Percentiles rank a stretch among this genome's conserved stretches.
These are phyloP conservation scores for Carabus problematicus DNA, from an alignment of 2,888 invertebrate genomes.

Conservation along the genomic window DNA sequence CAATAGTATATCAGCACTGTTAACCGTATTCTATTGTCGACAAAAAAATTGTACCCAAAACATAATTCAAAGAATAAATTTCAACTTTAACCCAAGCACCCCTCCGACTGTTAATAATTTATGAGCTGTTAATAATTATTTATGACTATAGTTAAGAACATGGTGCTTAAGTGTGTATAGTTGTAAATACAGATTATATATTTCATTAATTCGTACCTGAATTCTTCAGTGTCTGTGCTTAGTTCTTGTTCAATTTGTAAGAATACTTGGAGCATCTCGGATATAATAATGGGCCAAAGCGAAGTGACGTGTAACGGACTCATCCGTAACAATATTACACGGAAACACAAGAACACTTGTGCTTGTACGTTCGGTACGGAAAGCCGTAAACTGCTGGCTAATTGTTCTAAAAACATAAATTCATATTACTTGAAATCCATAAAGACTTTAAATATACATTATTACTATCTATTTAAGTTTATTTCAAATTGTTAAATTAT, in stretches of 20 bases:
- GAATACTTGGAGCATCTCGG: conserved; percentile 89
- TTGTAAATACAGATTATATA: background rate
- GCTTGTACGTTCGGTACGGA: conserved; percentile 79
- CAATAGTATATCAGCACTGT: background rate
- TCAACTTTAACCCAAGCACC: too few species aligned
- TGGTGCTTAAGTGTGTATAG: background rate
- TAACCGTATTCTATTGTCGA: background rate
- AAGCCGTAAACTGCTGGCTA: conserved; percentile 82
- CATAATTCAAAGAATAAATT: background rate
- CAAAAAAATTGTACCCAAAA: conserved; percentile 6
- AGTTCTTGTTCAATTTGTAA: conserved; percentile 86
- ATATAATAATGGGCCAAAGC: conserved; percentile 90
- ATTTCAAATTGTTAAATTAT: conserved; percentile 20
- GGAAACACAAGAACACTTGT: conserved; percentile 87
- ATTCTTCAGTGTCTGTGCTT: conserved; percentile 76
- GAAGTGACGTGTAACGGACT: conserved; percentile 85
- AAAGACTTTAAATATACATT: background rate
- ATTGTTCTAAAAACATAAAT: conserved; percentile 69
- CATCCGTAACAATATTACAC: conserved; percentile 84
- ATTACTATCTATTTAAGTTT: background rate
- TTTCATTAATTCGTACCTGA: conserved; percentile 67
- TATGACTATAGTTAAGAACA: background rate
- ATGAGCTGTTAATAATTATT: background rate
- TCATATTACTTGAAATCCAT: background rate
- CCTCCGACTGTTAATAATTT: background rate